Evolutionary conservation across 2,797 vertebrate species (phyloP).

Genomic region (Myotis daubentonii): DNA sequence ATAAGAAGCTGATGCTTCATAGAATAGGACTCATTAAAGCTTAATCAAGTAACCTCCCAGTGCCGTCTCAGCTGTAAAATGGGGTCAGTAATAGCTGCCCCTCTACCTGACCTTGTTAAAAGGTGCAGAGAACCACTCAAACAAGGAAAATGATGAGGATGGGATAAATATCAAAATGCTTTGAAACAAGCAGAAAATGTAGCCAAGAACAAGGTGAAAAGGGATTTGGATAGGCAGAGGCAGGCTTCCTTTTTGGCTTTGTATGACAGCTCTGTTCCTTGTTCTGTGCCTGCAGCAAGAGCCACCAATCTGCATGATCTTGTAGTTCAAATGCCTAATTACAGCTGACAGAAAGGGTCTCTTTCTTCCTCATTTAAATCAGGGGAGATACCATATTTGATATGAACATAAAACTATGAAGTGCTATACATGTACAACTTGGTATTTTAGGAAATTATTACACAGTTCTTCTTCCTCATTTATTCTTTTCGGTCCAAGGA

Average conservation of each 20-base stretch:
- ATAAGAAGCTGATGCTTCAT: background rate
- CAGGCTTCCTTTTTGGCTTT: background rate
- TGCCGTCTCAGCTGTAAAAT: background rate
- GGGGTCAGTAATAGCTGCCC: background rate
- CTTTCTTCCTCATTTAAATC: background rate
- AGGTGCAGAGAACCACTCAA: background rate
- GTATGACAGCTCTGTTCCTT: background rate
- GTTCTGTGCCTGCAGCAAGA: background rate
- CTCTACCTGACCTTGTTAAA: slow-evolving; percentile 36
- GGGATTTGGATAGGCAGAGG: background rate
- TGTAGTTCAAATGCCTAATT: slow-evolving; percentile 6
- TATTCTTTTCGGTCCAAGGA: slow-evolving; percentile 3
- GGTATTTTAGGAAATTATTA: slow-evolving; percentile 18
- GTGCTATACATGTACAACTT: background rate
- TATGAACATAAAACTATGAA: background rate
- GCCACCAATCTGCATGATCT: background rate
- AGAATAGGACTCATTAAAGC: background rate
- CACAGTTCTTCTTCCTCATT: background rate
- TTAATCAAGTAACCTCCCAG: background rate
- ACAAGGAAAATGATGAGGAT: background rate
- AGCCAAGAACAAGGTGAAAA: background rate
- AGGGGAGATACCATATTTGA: background rate
- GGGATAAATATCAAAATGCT: background rate
- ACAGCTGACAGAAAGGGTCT: background rate
- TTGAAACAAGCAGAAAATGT: background rate